Base-by-base conservation (phyloP, 53 echinoderm and acorn worm species). In the Pentamera pediparva region DNA sequence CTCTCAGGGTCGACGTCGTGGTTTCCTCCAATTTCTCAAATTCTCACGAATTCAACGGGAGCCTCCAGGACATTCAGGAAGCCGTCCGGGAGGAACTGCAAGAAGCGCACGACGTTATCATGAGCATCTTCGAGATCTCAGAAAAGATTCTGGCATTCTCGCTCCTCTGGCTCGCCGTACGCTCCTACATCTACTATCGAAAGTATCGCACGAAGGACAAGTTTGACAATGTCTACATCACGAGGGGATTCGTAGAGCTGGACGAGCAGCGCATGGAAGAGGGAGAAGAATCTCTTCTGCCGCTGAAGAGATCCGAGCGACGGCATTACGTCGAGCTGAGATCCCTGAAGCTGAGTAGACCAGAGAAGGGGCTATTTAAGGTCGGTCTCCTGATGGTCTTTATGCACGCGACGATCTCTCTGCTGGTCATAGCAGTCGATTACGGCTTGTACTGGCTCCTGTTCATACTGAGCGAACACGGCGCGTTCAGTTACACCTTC, bases 151-250 rank as follows among this genome's bases (percentile, higher is more conserved):
- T 93, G 61, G 94, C 94, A 4, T 70, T 93, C 13, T 87, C 94
- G 24, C 53, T 93, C 8, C 34, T 87, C 10, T 93, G 82, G 75
- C 65, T 93, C 12, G 62, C 76, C 25, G 54, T 89, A 36, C 50
- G 78, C 18, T 86, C 94, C 3, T 90, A 93, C 79, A 70, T 78
- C 27, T 93, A 93, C 18, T 86, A 89, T 62, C 80, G 75, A 56
- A 84, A 84, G 49, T 93, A 87, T 39, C 82, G 84, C 41, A 93
- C 89, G 30, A 89, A 89, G 51, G 89, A 93, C 47, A 57, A 77
- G 25, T 93, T 89, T 57, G 94, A 93, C 54, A 93, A 93, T 58
- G 84, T 76, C 70, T 93, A 93, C 67, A 72, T 93, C 67, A 93
- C 94, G 3, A 35, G 69, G 5, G 79, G 84, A 53, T 93, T 89